phyloP scores from a whole-genome alignment of 2,113 vertebrate genomes.

The Tapirus terrestris region DNA sequence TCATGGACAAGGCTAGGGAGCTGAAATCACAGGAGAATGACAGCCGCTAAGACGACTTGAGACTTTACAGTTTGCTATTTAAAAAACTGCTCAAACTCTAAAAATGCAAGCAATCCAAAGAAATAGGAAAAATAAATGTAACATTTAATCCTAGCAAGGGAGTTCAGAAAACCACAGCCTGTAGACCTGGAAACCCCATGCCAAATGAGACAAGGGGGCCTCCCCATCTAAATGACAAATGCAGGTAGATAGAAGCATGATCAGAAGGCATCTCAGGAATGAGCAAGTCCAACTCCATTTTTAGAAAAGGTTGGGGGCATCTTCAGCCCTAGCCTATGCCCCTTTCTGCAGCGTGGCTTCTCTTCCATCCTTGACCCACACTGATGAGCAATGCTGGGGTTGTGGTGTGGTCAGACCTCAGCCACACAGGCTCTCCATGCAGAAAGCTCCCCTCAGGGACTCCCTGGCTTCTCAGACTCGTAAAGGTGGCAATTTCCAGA shows the following conservation, averaged over 20 bases:
- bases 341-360: background rate
- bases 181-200: background rate
- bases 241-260: background rate
- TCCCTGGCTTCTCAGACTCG: background rate
- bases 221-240: background rate
- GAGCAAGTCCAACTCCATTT: background rate
- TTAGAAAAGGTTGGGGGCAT: background rate
- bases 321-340: background rate
- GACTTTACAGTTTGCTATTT: slow-evolving; percentile 61
- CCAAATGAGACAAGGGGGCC: background rate
- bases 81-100: slow-evolving; percentile 58
- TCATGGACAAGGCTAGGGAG: background rate
- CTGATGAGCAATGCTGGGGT: background rate
- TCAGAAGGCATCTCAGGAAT: background rate
- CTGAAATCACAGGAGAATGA: slow-evolving; percentile 8
- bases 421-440: rapidly evolving
- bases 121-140: background rate
- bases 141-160: slow-evolving; percentile 45
- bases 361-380: background rate
- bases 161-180: background rate
- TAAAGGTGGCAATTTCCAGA: background rate
- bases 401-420: background rate
- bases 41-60: slow-evolving; percentile 65
- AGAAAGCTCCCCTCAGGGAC: background rate
- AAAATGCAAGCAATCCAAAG: slow-evolving; percentile 63